A percentile compares a stretch with the other conserved stretches of the same genome.
phyloP scores from a whole-genome alignment of 2,113 vertebrate species.

The Gopherus flavomarginatus region DNA sequence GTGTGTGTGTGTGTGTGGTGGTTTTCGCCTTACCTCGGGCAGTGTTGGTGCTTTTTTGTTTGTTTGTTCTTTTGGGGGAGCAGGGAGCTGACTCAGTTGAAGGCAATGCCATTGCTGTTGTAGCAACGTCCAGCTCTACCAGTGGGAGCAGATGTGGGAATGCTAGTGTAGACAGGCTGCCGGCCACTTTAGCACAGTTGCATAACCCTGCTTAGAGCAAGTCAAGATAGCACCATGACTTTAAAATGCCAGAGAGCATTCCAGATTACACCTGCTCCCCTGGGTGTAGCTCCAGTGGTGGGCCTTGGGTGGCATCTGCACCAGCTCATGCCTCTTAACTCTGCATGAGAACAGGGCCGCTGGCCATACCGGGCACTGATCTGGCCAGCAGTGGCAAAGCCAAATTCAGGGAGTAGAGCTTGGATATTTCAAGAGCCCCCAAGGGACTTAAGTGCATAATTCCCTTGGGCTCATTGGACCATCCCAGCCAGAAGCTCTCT shows the following conservation, averaged over 20 bases:
- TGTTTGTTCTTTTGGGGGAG: background rate
- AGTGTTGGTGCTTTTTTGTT: background rate
- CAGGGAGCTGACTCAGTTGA: background rate
- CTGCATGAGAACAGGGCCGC: too few species aligned
- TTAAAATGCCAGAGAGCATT: too few species aligned
- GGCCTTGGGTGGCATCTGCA: background rate
- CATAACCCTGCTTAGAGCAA: too few species aligned
- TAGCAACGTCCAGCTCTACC: background rate
- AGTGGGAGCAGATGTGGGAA: background rate
- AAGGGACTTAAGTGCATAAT: background rate
- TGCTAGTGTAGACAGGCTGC: background rate
- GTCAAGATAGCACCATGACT: too few species aligned
- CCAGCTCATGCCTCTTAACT: too few species aligned
- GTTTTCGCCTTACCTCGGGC: background rate
- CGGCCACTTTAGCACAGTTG: too few species aligned
- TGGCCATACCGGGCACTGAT: background rate
- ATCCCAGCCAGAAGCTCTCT: too few species aligned
- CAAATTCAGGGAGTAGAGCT: background rate
- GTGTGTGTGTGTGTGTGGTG: too few species aligned
- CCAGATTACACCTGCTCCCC: background rate
- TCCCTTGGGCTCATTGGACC: background rate
- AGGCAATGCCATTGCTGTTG: background rate
- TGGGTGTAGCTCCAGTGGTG: background rate
- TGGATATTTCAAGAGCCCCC: background rate
- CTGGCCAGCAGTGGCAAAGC: background rate